These are phyloP conservation scores for Tapera naevia DNA, from an alignment of 2,797 vertebrate genomes.

Conservation along the genomic window DNA sequence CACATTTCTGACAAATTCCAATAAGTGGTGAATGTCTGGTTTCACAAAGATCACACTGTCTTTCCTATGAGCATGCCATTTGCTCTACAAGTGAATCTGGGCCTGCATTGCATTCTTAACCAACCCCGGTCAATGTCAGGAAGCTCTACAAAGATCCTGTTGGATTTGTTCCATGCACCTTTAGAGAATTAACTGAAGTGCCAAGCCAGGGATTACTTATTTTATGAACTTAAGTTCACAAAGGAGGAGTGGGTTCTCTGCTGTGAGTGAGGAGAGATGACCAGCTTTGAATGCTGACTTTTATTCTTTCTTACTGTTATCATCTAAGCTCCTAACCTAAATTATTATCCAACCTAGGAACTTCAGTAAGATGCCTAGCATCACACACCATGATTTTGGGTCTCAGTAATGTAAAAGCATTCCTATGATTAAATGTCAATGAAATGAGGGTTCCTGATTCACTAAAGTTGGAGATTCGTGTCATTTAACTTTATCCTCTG, in stretches of 20 bases:
- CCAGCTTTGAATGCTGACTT: not conserved
- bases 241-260: not conserved
- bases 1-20: not conserved
- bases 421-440: not conserved
- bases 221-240: not conserved
- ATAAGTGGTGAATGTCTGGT: not conserved
- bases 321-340: not conserved
- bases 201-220: not conserved
- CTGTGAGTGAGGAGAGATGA: not conserved
- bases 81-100: not conserved
- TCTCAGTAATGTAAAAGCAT: not conserved
- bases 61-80: not conserved
- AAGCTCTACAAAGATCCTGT: not conserved
- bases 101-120: not conserved
- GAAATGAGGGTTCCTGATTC: not conserved
- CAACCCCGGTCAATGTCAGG: not conserved
- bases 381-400: not conserved
- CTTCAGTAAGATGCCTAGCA: not conserved
- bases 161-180: rapidly evolving
- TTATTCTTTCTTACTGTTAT: not conserved
- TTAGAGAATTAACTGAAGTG: not conserved
- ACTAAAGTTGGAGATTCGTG: not conserved
- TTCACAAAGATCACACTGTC: not conserved
- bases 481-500: not conserved
- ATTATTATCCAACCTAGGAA: not conserved